Evolutionary conservation across 1,140 invertebrate species (phyloP), one percentile per base, ranked within the genome.

Genomic region (Caenorhabditis inopinata): DNA sequence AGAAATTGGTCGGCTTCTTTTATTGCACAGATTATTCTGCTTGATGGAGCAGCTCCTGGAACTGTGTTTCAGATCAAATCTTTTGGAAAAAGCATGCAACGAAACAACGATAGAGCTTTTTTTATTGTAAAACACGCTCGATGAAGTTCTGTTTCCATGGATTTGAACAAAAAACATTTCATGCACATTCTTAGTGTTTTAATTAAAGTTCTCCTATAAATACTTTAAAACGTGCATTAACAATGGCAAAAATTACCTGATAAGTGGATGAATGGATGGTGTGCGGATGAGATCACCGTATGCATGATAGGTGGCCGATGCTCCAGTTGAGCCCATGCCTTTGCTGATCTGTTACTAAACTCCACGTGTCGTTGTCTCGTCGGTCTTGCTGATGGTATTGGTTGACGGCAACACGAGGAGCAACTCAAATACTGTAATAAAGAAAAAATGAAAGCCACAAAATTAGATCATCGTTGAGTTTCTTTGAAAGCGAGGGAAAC

Each of bases 191-290:
- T n/a, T n/a, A n/a, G n/a, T n/a, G n/a, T n/a, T n/a, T n/a, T 42
- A 42, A 47, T 42, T 4, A 23, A 25, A 32, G 35, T 48, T 16
- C 12, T n/a, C 18, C 45, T 35, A 5, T 42, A 16, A 16, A 47
- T 51, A n/a, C 49, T 32, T 6, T 32, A 76, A 12, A 53, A 42
- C 14, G 45, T 35, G 49, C 49, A 42, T 47, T 49, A 25, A 16
- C 32, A 76, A 14, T 21, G 75, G 38, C 38, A 42, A 42, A 7
- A 5, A 7, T 42, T 35, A 42, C 48, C 78, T 35, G 46, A 79
- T 79, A 27, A 79, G 78, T 4, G 78, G 78, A 79, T 79, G 78
- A 62, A 79, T 79, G 0, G 78, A 79, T 32, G 78, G 78, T 21
- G 78, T 79, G 12, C 78, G 78, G 45, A 79, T 79, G 16, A 79